phyloP scores from a whole-genome alignment of 2,113 vertebrate species.

The Talpa occidentalis region DNA sequence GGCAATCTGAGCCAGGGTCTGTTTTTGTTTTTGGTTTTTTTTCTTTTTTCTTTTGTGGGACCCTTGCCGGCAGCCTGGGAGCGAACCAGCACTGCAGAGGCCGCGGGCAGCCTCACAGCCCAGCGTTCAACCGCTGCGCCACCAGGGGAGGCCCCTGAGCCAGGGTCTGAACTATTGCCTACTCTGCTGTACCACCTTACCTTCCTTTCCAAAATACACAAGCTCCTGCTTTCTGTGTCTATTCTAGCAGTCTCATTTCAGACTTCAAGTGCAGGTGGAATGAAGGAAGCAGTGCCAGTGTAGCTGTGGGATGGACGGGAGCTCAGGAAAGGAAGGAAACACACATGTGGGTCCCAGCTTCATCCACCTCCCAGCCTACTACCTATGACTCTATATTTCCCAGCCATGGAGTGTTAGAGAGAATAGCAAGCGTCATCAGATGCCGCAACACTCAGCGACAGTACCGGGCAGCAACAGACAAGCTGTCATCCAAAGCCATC shows the following conservation, averaged over 20 bases:
- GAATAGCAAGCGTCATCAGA: neutral
- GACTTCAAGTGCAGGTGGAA: neutral
- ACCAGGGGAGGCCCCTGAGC: too few species aligned
- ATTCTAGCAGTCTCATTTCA: neutral
- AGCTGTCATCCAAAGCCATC: neutral
- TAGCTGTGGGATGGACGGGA: neutral
- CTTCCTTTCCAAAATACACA: neutral
- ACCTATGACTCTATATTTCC: neutral
- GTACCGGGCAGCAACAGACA: neutral
- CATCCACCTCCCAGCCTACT: neutral
- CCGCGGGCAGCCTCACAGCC: too few species aligned
- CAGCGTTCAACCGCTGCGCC: too few species aligned
- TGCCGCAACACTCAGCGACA: neutral
- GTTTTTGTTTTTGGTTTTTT: too few species aligned
- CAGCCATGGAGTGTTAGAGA: neutral
- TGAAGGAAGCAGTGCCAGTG: neutral
- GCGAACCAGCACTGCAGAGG: too few species aligned
- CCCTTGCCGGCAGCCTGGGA: too few species aligned
- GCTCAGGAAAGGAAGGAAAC: neutral
- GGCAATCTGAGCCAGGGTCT: neutral
- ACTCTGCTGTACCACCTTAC: rapidly evolving
- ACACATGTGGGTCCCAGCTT: too few species aligned
- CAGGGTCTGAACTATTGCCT: neutral
- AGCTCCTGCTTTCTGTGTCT: neutral
- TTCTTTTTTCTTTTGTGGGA: too few species aligned